phyloP scores from a whole-genome alignment of 2,797 vertebrate species.

The Caiman crocodilus region DNA sequence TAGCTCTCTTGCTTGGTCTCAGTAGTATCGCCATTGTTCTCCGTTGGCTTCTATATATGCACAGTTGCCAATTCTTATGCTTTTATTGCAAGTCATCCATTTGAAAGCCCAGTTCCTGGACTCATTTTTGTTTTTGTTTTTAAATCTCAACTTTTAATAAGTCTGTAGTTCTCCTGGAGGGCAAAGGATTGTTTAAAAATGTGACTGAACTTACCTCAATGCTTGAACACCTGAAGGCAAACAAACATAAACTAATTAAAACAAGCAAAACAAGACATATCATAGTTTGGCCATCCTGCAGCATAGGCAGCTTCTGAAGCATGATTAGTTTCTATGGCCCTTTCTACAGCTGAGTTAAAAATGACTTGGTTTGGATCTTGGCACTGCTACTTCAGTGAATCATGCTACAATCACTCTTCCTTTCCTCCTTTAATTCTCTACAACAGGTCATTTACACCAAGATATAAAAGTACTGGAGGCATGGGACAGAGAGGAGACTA shows the following conservation, averaged over 20 bases:
- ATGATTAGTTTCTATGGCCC: conserved; percentile 49
- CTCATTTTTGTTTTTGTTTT: too few relatives aligned
- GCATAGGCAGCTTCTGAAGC: conserved; percentile 33
- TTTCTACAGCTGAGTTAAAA: conserved; percentile 65
- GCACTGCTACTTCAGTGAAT: conserved; percentile 54
- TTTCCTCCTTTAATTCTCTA: conserved; percentile 42
- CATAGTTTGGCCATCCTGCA: conserved; percentile 52
- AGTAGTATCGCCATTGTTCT: not conserved
- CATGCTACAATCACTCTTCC: conserved; percentile 37
- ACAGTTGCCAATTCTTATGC: not conserved
- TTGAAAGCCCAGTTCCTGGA: not conserved
- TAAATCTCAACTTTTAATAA: not conserved
- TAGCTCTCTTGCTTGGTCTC: not conserved
- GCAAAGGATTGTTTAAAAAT: not conserved
- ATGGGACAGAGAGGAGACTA: conserved; percentile 42
- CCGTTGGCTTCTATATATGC: not conserved
- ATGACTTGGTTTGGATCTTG: conserved; percentile 62
- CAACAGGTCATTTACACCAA: not conserved
- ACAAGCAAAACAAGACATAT: conserved; percentile 41
- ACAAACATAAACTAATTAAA: conserved; percentile 23
- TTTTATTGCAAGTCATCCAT: not conserved
- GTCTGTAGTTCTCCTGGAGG: not conserved
- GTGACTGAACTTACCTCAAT: not conserved
- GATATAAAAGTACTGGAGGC: not conserved
- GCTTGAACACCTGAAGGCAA: not conserved